Conservation (phyloP, 2,797 vertebrate genomes). For the Myotis vivesi region DNA sequence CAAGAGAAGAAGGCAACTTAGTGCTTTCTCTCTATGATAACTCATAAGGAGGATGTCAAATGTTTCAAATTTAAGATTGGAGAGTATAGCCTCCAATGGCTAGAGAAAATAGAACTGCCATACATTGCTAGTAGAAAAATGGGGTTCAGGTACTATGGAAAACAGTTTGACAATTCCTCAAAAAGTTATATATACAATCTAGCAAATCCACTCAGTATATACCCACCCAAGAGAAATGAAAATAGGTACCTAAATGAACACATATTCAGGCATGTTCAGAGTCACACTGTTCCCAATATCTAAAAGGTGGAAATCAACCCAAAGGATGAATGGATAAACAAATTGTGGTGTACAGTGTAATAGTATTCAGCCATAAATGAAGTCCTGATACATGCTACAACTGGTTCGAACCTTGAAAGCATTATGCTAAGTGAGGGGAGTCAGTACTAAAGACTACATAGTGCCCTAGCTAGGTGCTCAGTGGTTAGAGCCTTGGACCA, state of each 20-base stretch:
- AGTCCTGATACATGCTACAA: neutral
- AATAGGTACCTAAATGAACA: neutral
- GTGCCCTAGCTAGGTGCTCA: no score
- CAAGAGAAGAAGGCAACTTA: neutral
- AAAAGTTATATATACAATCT: neutral
- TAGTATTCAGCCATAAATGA: neutral
- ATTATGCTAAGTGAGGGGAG: neutral
- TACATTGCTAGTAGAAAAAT: neutral
- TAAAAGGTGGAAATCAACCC: neutral
- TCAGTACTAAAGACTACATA: neutral
- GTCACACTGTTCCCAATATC: neutral
- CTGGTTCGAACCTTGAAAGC: neutral
- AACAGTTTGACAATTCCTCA: neutral
- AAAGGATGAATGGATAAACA: neutral
- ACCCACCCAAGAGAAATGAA: neutral
- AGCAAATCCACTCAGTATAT: neutral
- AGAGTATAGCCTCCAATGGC: neutral
- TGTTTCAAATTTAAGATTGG: neutral
- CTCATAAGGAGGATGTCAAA: neutral
- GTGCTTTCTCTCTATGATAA: neutral
- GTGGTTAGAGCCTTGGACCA: no score
- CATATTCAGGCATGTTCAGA: neutral
- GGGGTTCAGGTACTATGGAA: neutral
- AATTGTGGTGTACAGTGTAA: neutral
- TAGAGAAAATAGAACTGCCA: neutral